Evolutionary conservation across 2,797 vertebrate genomes (phyloP).

Genomic region (Knipowitschia caucasica): DNA sequence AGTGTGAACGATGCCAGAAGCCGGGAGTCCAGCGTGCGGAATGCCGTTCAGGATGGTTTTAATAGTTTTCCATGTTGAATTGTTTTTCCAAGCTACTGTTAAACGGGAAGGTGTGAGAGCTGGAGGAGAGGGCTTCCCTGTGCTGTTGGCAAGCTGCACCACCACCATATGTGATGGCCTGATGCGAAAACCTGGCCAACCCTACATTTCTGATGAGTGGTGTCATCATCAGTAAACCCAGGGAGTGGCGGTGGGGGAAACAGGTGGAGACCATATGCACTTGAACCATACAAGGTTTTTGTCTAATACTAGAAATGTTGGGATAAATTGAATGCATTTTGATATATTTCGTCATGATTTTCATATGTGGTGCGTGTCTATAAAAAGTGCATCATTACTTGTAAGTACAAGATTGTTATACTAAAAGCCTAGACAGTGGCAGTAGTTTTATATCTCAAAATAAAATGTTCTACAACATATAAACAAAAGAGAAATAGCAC

Average conservation of each 20-base stretch:
- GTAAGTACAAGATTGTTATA: too few relatives aligned
- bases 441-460: too few relatives aligned
- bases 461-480: too few relatives aligned
- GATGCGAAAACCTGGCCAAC: slow-evolving; percentile 39
- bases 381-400: not conserved
- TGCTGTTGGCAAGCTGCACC: slow-evolving; percentile 60
- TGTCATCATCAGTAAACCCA: slow-evolving; percentile 48
- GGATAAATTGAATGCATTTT: not conserved
- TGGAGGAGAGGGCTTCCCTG: slow-evolving; percentile 69
- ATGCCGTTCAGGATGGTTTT: slow-evolving; percentile 68
- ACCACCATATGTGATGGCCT: slow-evolving; percentile 54
- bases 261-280: slow-evolving; percentile 26
- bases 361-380: not conserved
- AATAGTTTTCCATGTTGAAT: slow-evolving; percentile 73
- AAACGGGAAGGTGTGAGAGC: slow-evolving; percentile 52
- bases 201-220: slow-evolving; percentile 36
- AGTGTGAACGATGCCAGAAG: slow-evolving; percentile 55
- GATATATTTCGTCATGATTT: not conserved
- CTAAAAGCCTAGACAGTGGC: too few relatives aligned
- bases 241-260: slow-evolving; percentile 20
- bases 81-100: slow-evolving; percentile 75
- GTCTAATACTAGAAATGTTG: not conserved
- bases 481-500: too few relatives aligned
- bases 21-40: slow-evolving; percentile 68
- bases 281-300: slow-evolving; percentile 5